Base-by-base conservation (phyloP, 2,797 vertebrate genomes). In the Diplodus puntazzo region DNA sequence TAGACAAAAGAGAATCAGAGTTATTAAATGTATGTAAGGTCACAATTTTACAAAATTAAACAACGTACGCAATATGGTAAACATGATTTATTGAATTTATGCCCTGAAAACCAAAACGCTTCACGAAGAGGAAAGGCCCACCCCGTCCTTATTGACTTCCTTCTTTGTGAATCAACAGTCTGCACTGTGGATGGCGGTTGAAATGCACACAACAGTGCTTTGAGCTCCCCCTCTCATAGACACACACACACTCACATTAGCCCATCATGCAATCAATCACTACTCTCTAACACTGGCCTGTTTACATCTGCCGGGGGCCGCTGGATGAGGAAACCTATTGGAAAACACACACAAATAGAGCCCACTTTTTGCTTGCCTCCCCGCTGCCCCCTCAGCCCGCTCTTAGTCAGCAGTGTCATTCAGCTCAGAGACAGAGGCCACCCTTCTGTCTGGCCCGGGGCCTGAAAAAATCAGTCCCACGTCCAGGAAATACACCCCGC, bases 401-500 rank as follows among this genome's bases (percentile, higher is more conserved):
- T 91, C 91, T 90, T 83, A 89, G 82, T 91, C 92, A 94, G 94
- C 92, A 89, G 85, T 89, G 88, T 94, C 88, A 94, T 95, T 96
- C 90, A 93, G 84, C 80, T 75, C 80, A 71, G 88, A 87, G 89
- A 96, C 93, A 94, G 94, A 95, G 92, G 88, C 91, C 93, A 91
- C 92, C 94, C 93, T 95, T 95, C 93, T 94, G 85, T 90, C 89
- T 95, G 94, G 95, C 94, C 90, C 54, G 3, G 63, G 85, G 94
- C 94, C 92, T 94, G 93, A 92, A 93, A 30, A 95, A 95, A 92
- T 90, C 92, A 89, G 93, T 88, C 93, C 91, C 84, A 92, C 92
- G 77, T 94, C 93, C 94, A 95, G 94, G 95, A 95, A 94, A 94
- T 89, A 92, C 91, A 93, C 90, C 93, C 95, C 91, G 69, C 92